A percentile compares a stretch with the other conserved stretches of the same genome.
phyloP scores from a whole-genome alignment of 2,888 invertebrate genomes.

The Nyleta sp. region DNA sequence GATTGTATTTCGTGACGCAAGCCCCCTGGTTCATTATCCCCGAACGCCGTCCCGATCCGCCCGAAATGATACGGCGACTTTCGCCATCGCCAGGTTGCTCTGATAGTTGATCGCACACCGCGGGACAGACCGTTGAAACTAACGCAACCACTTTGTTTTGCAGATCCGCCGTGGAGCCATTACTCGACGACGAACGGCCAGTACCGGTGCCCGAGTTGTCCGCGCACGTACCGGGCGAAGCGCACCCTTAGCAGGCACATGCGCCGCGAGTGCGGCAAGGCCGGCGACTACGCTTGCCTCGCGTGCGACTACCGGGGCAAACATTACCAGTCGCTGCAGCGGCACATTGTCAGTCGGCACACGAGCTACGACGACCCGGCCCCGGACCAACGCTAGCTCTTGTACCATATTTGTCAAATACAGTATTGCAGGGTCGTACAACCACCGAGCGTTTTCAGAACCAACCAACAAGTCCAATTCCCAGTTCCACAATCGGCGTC shows the following conservation, averaged over 20 bases:
- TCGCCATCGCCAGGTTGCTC: no score
- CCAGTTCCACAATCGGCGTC: constrained; percentile 11
- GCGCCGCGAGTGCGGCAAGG: constrained; percentile 56
- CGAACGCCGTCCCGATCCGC: no score
- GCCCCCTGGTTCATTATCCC: no score
- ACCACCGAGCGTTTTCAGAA: constrained; percentile 29
- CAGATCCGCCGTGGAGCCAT: constrained; percentile 26
- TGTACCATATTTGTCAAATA: constrained; percentile 40
- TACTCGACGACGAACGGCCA: not conserved
- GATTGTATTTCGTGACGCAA: no score
- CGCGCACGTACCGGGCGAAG: constrained; percentile 46
- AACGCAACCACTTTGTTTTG: constrained; percentile 31
- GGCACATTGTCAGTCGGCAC: constrained; percentile 49
- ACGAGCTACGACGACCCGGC: constrained; percentile 1
- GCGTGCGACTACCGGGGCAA: constrained; percentile 56
- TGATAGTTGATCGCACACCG: no score
- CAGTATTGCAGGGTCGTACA: constrained; percentile 31
- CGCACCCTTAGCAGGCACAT: constrained; percentile 47
- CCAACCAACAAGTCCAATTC: constrained; percentile 41
- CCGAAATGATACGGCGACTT: no score
- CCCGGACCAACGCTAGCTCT: not conserved
- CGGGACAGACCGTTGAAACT: not conserved
- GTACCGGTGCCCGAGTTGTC: constrained; percentile 55
- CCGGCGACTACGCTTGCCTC: constrained; percentile 46
- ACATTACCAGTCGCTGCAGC: constrained; percentile 54